A percentile compares a stretch with the other conserved stretches of the same genome.
These are phyloP conservation scores for Tromatobia lineatoria DNA, from an alignment of 2,888 invertebrate species.

Conservation along the genomic window DNA sequence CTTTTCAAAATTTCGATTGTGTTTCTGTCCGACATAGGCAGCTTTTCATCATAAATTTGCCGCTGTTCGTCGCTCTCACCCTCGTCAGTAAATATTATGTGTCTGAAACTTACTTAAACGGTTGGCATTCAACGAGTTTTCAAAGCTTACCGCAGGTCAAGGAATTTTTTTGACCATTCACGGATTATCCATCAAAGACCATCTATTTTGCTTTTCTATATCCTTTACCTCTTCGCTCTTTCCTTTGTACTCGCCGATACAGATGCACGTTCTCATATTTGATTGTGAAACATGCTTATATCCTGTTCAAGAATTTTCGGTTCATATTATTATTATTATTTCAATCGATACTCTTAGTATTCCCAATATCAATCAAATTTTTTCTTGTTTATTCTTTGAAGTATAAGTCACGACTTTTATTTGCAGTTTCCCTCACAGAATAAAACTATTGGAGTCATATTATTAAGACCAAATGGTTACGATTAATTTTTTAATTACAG, in stretches of 20 bases:
- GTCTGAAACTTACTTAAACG: conserved; percentile 72
- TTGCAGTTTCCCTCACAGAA: too few relatives aligned
- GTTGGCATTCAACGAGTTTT: conserved; percentile 72
- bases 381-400: too few relatives aligned
- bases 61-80: conserved; percentile 54
- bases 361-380: too few relatives aligned
- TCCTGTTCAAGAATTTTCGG: conserved; percentile 65
- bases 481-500: too few relatives aligned
- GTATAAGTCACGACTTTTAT: too few relatives aligned
- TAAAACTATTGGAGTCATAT: too few relatives aligned
- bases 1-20: conserved; percentile 61
- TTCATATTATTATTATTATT: too few relatives aligned
- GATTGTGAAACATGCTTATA: conserved; percentile 73
- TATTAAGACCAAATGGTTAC: too few relatives aligned
- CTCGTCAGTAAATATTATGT: conserved; percentile 67
- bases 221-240: neutral
- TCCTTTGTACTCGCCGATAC: conserved; percentile 27
- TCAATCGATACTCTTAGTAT: too few relatives aligned
- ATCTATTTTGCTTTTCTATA: conserved; percentile 31
- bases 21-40: conserved; percentile 65
- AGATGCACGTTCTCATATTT: conserved; percentile 75
- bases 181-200: conserved; percentile 74
- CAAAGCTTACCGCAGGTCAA: conserved; percentile 51
- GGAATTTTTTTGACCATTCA: conserved; percentile 71
- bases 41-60: conserved; percentile 79